Base-by-base conservation (phyloP, 1,140 invertebrate genomes). In the Caerostris darwini region DNA sequence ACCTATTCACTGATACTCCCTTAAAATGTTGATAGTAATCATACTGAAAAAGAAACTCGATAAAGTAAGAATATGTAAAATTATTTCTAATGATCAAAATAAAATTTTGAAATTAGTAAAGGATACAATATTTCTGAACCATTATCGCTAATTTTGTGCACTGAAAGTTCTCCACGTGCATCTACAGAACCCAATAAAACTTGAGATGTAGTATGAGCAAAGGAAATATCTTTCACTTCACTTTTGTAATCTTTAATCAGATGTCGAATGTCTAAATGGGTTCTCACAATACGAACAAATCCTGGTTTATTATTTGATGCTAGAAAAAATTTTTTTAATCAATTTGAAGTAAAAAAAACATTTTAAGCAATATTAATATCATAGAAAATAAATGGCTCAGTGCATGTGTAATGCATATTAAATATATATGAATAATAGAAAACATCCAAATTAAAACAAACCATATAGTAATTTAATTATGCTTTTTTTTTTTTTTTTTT, bases 151-250 rank as follows among this genome's bases (percentile, higher is more conserved):
- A 99, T 97, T 95, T 97, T 97, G 96, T 99, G 97, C 87, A 99
- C 97, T 96, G 97, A 98, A 81, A 98, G 97, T 96, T 97, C 97
- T 61, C 98, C 98, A 91, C 97, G 97, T 95, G 98, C 97, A 96
- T 99, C 99, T 67, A 99, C 98, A 95, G 97, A 98, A 2, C 98
- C 98, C 14, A 99, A 96, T 90, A 99, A 97, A 50, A 98, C 97
- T 95, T 98, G 97, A 88, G 97, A 96, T 54, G 97, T 96, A 54
- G 97, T 97, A 95, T 98, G 97, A 19, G 99, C 98, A 96, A 99
- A 99, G 8, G 98, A 97, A 50, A 99, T 96, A 96, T 99, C 99
- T 96, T 98, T 97, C 59, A 99, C 97, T 95, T 97, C 96, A 56
- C 98, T 98, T 88, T 97, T 97, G 96, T 98, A 98, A 71, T 98